Percentiles rank a stretch among this genome's conserved stretches.
phyloP scores from a whole-genome alignment of 2,113 vertebrate genomes.

The Sturnus vulgaris region DNA sequence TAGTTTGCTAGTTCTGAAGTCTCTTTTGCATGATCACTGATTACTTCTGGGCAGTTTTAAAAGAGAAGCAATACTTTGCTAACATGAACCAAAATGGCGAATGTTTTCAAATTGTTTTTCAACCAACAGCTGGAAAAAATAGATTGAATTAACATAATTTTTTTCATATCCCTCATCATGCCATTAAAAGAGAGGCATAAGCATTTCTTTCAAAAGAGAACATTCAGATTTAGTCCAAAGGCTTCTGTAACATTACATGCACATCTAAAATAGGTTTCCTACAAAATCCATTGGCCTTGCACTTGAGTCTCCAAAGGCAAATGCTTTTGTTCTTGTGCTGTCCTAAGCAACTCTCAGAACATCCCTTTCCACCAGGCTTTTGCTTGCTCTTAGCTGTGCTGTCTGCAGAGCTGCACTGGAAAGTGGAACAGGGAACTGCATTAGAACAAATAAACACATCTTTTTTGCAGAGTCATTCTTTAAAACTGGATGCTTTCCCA shows the following conservation, averaged over 20 bases:
- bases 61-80: not conserved
- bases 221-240: not conserved
- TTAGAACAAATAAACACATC: not conserved
- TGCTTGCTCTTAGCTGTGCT: not conserved
- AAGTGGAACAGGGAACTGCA: not conserved
- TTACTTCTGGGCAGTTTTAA: not conserved
- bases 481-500: not conserved
- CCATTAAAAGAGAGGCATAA: not conserved
- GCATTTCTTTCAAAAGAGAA: not conserved
- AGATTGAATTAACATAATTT: not conserved
- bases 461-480: not conserved
- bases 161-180: not conserved
- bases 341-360: not conserved
- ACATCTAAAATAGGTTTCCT: not conserved
- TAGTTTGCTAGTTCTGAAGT: not conserved
- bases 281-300: not conserved
- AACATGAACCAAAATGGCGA: not conserved
- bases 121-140: not conserved
- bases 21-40: not conserved
- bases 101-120: not conserved
- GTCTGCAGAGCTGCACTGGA: not conserved
- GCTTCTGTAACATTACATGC: not conserved
- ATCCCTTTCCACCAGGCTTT: not conserved
- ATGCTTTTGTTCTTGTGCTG: not conserved
- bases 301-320: not conserved